Base-by-base conservation (phyloP, 2,113 vertebrate genomes). In the Speoplatyrhinus poulsoni region DNA sequence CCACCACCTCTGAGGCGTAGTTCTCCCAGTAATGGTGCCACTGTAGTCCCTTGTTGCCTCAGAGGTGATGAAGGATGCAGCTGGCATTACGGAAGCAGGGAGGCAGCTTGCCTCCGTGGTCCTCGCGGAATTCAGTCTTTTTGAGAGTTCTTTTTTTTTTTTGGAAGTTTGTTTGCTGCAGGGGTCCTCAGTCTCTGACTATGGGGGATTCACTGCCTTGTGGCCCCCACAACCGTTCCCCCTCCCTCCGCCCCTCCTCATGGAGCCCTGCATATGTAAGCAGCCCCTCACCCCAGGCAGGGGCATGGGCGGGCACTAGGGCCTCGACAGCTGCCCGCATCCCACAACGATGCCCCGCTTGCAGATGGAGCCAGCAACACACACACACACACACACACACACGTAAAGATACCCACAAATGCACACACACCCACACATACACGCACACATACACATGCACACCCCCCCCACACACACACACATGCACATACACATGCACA, bases 381-480 rank as follows among this genome's bases (percentile, higher is more conserved):
- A 12, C 49, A 3, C 49, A 12, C 49, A 3, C 49, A 12, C 49
- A 12, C 12, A 12, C 33, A 19, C 65, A 61, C 58, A 62, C 64
- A 73, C 58, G 60, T 47, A 71, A 62, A 71, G 52, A 71, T 32
- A 65, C 2, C 9, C 26, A 62, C n/a, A 62, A 54, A 65, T 33
- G 55, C 55, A 62, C 17, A 6, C 10, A 41, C 69, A n/a, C 53
- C 12, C 54, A 4, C 13, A 16, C 54, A 56, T 16, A 1, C 7
- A 19, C 55, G 55, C 55, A 57, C 55, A 17, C n/a, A 57, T 17
- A 10, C 55, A 57, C 16, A 10, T 6, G 15, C 11, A 52, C 46
- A 15, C n/a, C 11, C 12, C 3, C 62, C 60, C 9, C n/a, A 17
- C 12, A 12, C 62, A 32, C 13, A 32, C 49, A 15, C 48, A 49